Evolutionary conservation across 2,888 invertebrate genomes (phyloP).

Genomic region (Phengaris arion): DNA sequence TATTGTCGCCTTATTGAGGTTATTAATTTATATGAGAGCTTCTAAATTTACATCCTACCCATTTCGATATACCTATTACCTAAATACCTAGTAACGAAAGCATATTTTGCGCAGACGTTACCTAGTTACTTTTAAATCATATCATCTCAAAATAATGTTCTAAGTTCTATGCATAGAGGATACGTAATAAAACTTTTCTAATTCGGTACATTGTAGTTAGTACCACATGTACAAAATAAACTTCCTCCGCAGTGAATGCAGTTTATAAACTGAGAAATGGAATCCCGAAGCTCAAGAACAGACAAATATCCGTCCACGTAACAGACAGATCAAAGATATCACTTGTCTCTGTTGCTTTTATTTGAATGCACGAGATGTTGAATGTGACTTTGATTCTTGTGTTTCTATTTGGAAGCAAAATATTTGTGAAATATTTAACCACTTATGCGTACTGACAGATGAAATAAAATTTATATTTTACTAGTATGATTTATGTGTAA

Average conservation of each 20-base stretch:
- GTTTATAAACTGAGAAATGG: conserved; percentile 22
- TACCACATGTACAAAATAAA: conserved; percentile 20
- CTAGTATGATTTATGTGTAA: background rate
- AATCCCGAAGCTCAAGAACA: background rate
- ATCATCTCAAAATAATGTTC: too few species aligned
- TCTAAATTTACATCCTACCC: conserved; percentile 13
- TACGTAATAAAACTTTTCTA: background rate
- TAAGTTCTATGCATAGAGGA: too few species aligned
- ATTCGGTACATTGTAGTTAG: background rate
- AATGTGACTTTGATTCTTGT: conserved; percentile 18
- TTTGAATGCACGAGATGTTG: conserved; percentile 17
- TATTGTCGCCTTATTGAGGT: conserved; percentile 18
- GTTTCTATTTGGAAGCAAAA: conserved; percentile 4
- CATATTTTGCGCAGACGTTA: too few species aligned
- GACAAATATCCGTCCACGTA: conserved; percentile 19
- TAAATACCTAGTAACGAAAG: background rate
- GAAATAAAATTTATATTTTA: conserved; percentile 9
- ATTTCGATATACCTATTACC: background rate
- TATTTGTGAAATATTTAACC: background rate
- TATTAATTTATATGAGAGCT: conserved; percentile 4
- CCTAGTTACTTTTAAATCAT: too few species aligned
- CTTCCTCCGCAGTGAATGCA: conserved; percentile 18
- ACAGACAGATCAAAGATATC: conserved; percentile 25
- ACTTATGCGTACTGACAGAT: background rate
- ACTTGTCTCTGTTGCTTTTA: background rate